Evolutionary conservation across 2,797 vertebrate species (phyloP).

Genomic region (Rhyacichthys aspro): DNA sequence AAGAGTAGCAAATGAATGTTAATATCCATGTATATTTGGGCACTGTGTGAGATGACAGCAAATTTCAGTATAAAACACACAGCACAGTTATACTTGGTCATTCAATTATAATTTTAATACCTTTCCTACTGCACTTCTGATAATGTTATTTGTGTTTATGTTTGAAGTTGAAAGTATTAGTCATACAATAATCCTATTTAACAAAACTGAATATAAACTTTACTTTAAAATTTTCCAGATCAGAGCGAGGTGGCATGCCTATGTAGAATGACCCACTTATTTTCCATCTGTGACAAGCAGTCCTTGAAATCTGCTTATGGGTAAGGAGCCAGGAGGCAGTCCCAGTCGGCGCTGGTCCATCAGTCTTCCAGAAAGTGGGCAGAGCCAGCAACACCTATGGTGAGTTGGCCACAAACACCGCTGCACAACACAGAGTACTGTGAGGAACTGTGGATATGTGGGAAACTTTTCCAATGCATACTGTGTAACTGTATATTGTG

Average conservation of each 20-base stretch:
- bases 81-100: background rate
- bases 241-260: constrained; percentile 51
- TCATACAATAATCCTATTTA: background rate
- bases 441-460: constrained; percentile 32
- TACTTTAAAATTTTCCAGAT: constrained; percentile 8
- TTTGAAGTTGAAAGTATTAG: background rate
- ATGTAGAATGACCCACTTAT: constrained; percentile 73
- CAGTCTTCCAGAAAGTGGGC: constrained; percentile 76
- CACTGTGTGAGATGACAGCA: background rate
- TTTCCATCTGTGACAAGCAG: constrained; percentile 79
- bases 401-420: constrained; percentile 64
- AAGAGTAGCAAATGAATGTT: constrained; percentile 17
- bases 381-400: constrained; percentile 70
- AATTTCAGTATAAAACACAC: background rate
- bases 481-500: constrained; percentile 2
- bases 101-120: background rate
- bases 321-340: constrained; percentile 67
- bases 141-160: too few species aligned
- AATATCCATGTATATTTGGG: background rate
- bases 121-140: too few species aligned
- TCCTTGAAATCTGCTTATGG: constrained; percentile 72
- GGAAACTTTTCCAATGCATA: constrained; percentile 22
- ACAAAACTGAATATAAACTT: background rate
- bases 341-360: constrained; percentile 71
- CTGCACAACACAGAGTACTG: constrained; percentile 40